A percentile compares a stretch with the other conserved stretches of the same genome.
Evolutionary conservation across 2,888 invertebrate species (phyloP).

Genomic region (Yponomeuta cagnagella): DNA sequence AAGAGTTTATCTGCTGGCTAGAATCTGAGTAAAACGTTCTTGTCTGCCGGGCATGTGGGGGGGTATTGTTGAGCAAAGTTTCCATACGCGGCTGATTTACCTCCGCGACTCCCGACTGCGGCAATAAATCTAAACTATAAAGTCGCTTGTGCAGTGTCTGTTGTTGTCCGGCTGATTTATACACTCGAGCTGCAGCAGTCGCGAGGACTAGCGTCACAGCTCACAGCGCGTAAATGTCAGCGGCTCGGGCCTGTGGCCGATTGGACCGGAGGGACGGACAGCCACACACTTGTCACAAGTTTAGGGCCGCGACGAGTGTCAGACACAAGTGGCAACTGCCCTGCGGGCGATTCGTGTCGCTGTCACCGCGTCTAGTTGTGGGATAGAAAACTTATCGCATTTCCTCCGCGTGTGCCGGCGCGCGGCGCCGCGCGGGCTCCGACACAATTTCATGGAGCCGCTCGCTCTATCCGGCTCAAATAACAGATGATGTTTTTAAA

Average conservation of each 20-base stretch:
- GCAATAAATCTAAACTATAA: constrained; percentile 12
- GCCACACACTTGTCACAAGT: background rate
- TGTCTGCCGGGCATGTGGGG: background rate
- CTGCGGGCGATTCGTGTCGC: background rate
- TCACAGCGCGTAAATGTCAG: background rate
- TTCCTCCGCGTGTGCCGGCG: background rate
- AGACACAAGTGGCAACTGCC: background rate
- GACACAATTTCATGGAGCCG: background rate
- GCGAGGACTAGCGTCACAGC: background rate
- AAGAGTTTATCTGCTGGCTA: background rate
- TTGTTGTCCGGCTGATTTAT: constrained; percentile 11
- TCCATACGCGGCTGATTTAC: constrained; percentile 9
- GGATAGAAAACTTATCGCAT: background rate
- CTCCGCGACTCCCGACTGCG: constrained; percentile 5
- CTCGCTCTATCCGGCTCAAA: background rate
- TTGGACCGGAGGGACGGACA: background rate
- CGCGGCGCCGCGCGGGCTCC: background rate
- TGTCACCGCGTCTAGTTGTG: background rate
- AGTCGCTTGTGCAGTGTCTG: constrained; percentile 9
- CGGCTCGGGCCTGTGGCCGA: background rate
- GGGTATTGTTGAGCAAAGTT: background rate
- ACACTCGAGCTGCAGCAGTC: background rate
- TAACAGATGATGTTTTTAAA: constrained; percentile 6
- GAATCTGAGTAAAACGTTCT: too few relatives aligned
- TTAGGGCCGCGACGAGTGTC: background rate